phyloP scores from a whole-genome alignment of 2,113 vertebrate species.

The Rhinopomastus cyanomelas region DNA sequence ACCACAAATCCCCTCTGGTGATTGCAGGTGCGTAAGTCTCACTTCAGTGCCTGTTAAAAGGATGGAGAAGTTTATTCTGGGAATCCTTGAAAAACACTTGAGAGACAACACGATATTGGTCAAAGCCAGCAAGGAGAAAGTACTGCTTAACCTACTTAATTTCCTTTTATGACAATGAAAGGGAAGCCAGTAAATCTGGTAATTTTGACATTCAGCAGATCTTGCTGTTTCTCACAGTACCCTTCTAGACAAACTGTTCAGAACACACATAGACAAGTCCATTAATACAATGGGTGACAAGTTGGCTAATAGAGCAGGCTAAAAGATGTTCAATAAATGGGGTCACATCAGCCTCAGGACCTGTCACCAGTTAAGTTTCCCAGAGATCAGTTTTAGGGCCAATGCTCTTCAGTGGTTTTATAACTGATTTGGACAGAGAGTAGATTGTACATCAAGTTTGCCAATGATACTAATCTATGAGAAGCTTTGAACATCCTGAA shows the following conservation, averaged over 20 bases:
- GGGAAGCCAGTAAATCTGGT: not conserved
- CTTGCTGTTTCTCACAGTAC: not conserved
- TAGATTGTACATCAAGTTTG: not conserved
- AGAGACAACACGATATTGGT: not conserved
- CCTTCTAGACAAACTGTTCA: not conserved
- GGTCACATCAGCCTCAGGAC: not conserved
- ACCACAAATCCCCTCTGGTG: not conserved
- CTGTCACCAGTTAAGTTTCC: not conserved
- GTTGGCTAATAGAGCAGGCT: rapidly evolving
- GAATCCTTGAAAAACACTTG: not conserved
- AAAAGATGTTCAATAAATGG: not conserved
- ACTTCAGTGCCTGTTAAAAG: not conserved
- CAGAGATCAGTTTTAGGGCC: not conserved
- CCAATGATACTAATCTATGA: not conserved
- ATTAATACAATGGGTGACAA: rapidly evolving
- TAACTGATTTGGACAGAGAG: not conserved
- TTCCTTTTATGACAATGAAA: not conserved
- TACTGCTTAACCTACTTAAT: not conserved
- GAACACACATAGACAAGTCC: not conserved
- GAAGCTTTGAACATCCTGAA: not conserved
- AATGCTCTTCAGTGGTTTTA: not conserved
- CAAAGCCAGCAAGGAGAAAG: not conserved
- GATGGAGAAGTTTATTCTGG: not conserved
- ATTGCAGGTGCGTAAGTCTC: not conserved
- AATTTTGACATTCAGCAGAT: not conserved